Evolutionary conservation across 1,140 invertebrate species (phyloP), one percentile per base, ranked within the genome.

Genomic region (Charaxes varanes): DNA sequence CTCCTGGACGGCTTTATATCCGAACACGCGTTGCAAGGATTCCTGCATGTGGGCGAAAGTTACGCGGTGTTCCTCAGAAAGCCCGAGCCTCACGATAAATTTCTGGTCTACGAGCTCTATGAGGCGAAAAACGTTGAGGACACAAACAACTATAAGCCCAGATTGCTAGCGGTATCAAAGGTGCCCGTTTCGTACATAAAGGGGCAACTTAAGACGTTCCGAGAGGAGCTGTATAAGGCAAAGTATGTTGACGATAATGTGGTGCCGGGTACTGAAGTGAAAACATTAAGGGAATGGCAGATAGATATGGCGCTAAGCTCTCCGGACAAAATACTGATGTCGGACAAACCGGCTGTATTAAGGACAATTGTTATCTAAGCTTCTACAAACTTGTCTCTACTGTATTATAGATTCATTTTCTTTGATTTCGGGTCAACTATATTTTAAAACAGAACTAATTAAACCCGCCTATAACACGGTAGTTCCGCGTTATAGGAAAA

Each of bases 251-350:
- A 78, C 32, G 35, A 55, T 10, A 66, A 70, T 26, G 24, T 58
- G 2, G 54, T 81, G 6, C 77, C 77, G 2, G 77, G 77, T 3
- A 73, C 72, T 3, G 37, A 52, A 35, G 62, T 79, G 12, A 55
- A 62, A 35, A 77, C 72, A 1, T 33, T 81, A 14, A 56, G 73
- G 13, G 77, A 81, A 43, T 81, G 77, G 77, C 77, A 79, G 28
- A 74, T 81, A 55, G 50, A 65, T 4, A 50, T 53, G 16, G 65
- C 67, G 1, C 35, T 80, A 5, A 53, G 45, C 4, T 45, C n/a
- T 0, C 7, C 31, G 3, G 18, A 32, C 2, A 33, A 45, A 19
- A 21, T 8, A 26, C 5, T 32, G 11, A 26, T 22, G 23, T 19
- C 28, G 10, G 35, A 26, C 6, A 19, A 37, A 21, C 22, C 27